A percentile compares a stretch with the other conserved stretches of the same genome.
phyloP scores from a whole-genome alignment of 2,888 invertebrate species.

The Microctonus hyperodae region DNA sequence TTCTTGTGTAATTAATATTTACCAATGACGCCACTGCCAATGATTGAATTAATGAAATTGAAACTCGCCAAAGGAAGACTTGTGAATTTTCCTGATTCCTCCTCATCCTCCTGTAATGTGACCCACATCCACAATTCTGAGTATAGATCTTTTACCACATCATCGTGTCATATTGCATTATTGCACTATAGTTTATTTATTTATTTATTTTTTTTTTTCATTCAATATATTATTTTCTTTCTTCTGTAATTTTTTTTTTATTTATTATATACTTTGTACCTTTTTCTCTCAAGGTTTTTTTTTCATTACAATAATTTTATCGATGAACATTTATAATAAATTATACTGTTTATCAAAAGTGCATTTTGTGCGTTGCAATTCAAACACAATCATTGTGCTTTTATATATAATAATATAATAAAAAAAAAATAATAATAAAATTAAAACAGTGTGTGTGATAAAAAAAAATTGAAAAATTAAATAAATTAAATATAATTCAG shows the following conservation, averaged over 20 bases:
- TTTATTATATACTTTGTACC: not conserved
- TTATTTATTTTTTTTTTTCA: not conserved
- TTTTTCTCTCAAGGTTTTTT: not conserved
- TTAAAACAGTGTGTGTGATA: too few relatives aligned
- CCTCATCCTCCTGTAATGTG: slow-evolving; percentile 57
- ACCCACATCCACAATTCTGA: slow-evolving; percentile 19
- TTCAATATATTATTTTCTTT: not conserved
- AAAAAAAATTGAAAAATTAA: too few relatives aligned
- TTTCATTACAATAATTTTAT: not conserved
- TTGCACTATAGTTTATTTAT: not conserved
- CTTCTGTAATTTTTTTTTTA: not conserved
- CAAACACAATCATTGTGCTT: not conserved
- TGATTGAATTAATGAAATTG: slow-evolving; percentile 88
- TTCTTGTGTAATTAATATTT: slow-evolving; percentile 50
- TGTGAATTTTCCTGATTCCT: slow-evolving; percentile 69
- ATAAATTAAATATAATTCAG: too few relatives aligned
- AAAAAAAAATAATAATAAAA: too few relatives aligned
- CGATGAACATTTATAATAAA: not conserved
- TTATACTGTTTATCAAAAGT: not conserved
- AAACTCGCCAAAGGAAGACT: slow-evolving; percentile 80
- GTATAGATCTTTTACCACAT: not conserved
- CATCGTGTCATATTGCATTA: slow-evolving; percentile 7
- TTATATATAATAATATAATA: not conserved
- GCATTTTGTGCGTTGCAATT: not conserved
- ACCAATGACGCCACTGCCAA: slow-evolving; percentile 88